These are phyloP conservation scores for Myotis planiceps DNA, from an alignment of 2,797 vertebrate genomes.

Conservation along the genomic window DNA sequence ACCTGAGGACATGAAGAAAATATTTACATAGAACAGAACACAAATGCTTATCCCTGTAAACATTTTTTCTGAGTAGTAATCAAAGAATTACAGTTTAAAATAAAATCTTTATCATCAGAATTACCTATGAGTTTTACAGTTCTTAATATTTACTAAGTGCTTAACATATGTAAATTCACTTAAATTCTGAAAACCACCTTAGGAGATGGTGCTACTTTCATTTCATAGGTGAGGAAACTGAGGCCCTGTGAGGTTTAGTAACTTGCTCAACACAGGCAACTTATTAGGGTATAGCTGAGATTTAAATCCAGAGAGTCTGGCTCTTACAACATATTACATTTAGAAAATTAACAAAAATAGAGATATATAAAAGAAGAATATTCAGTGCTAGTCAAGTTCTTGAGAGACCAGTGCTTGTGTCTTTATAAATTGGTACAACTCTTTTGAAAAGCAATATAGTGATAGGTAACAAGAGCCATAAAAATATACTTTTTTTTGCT, in stretches of 20 bases:
- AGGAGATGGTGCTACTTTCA: background rate
- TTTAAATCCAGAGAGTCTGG: background rate
- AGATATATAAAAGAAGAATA: background rate
- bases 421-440: background rate
- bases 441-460: background rate
- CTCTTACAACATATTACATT: background rate
- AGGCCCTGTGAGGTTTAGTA: background rate
- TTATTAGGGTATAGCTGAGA: background rate
- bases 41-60: background rate
- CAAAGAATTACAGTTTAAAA: conserved; percentile 36
- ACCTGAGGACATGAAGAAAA: background rate
- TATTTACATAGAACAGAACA: background rate
- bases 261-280: background rate
- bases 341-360: conserved; percentile 24
- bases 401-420: background rate
- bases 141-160: conserved; percentile 14
- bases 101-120: background rate
- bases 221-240: background rate
- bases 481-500: background rate
- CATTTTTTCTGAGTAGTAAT: background rate
- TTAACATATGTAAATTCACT: background rate
- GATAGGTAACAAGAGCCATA: background rate
- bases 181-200: background rate
- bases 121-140: background rate
- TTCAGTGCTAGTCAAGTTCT: background rate